phyloP scores from a whole-genome alignment of 1,140 invertebrate species.

The Drosophila arawakana region DNA sequence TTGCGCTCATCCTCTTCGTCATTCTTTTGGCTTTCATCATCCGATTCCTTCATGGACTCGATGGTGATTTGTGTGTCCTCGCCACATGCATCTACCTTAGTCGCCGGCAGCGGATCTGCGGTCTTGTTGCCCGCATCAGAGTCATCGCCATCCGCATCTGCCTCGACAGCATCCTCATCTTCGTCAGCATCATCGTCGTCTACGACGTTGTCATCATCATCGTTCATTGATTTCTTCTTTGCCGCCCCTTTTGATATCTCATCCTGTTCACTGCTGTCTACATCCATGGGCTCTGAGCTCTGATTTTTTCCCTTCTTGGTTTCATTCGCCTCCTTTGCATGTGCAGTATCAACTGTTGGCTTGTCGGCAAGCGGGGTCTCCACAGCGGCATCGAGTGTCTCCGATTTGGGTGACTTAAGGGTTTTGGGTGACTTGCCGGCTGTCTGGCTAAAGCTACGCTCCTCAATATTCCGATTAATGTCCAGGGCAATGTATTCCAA shows the following conservation, averaged over 20 bases:
- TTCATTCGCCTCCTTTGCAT: background rate
- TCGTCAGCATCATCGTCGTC: constrained; percentile 11
- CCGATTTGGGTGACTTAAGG: constrained; percentile 25
- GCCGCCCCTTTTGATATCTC: constrained; percentile 2
- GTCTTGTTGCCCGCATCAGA: constrained; percentile 16
- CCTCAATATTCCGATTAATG: constrained; percentile 58
- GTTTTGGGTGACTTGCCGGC: constrained; percentile 30
- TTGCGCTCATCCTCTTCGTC: constrained; percentile 47
- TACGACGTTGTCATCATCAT: constrained; percentile 6
- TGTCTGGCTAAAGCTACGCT: constrained; percentile 37
- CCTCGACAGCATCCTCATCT: constrained; percentile 29
- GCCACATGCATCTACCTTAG: constrained; percentile 25
- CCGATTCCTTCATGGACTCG: constrained; percentile 68
- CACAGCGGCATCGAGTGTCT: background rate
- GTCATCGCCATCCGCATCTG: constrained; percentile 26
- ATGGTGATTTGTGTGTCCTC: constrained; percentile 71
- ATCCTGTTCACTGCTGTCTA: constrained; percentile 33
- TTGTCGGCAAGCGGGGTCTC: background rate
- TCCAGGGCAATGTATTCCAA: constrained; percentile 95
- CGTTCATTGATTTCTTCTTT: constrained; percentile 20
- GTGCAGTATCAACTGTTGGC: background rate
- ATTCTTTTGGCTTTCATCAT: constrained; percentile 58
- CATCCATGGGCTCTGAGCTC: constrained; percentile 44
- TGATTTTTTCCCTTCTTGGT: background rate
- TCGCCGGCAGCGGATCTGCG: background rate